Base-by-base conservation (phyloP, 2,888 invertebrate genomes). In the Drosophila siamana region DNA sequence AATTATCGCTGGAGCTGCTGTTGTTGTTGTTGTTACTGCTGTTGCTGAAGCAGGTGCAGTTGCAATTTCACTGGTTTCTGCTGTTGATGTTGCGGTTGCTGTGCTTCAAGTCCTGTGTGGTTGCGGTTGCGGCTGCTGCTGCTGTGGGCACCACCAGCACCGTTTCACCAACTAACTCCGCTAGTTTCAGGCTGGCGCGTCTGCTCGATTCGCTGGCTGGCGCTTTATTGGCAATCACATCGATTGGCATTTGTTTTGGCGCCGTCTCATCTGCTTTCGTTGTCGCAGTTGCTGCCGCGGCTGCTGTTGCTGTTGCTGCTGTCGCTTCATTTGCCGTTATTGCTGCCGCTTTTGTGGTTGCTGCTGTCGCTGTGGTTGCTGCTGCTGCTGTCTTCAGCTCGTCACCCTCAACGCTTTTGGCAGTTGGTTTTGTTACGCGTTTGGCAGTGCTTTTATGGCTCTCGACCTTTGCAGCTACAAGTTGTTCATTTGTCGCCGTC, bases 141-240 rank as follows among this genome's bases (percentile, higher is more conserved):
- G 54, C 11, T 69, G 65, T 69, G 55, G 86, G 74, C 62, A 74
- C 70, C 61, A 84, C 74, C 76, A 83, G 74, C 63, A 84, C 68
- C 61, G 84, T 76, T 73, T 81, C 89, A 71, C 82, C 83, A 54
- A 89, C 78, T 62, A 90, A 74, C 67, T 89, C 79, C 41, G 71
- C 69, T 72, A 81, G 43, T 69, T 79, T 78, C 62, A 74, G 75
- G 73, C 85, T 80, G 66, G 66, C 62, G 68, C 77, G 82, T 76
- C 89, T 78, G 77, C 50, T 90, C 72, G 68, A 60, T 56, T 82
- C 80, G 78, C 72, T 83, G 75, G 79, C 62, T 86, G 66, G 68
- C 72, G 78, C 67, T 78, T 79, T 81, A 89, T 86, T 90, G 85
- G 67, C 69, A 74, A 69, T 44, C 66, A 24, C 46, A 68, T 76